Conservation (phyloP, 1,140 invertebrate species). For the Bacillus rossius region DNA sequence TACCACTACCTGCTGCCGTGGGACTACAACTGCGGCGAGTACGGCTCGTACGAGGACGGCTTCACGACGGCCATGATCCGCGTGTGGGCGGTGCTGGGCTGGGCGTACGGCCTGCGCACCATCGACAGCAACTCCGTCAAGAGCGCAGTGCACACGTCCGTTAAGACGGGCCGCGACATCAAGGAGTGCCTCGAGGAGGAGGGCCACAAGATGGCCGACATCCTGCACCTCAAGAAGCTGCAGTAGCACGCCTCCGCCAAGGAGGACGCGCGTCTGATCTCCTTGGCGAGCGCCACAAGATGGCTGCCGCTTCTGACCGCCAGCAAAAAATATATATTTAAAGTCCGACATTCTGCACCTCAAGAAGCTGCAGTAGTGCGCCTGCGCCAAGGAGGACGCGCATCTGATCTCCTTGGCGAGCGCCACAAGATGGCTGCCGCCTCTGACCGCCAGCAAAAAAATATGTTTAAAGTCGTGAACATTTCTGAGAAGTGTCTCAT, state of each 20-base stretch:
- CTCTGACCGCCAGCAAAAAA: too few species aligned
- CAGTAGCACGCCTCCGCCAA: too few species aligned
- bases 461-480: too few species aligned
- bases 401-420: too few species aligned
- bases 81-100: slow-evolving; percentile 56
- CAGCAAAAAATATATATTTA: too few species aligned
- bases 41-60: slow-evolving; percentile 61
- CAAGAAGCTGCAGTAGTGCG: too few species aligned
- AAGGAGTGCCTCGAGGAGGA: slow-evolving; percentile 4
- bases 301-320: too few species aligned
- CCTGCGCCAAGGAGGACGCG: too few species aligned
- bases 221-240: too few species aligned
- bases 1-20: slow-evolving; percentile 71
- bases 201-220: neutral
- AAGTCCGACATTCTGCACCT: too few species aligned
- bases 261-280: too few species aligned
- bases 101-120: slow-evolving; percentile 55
- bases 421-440: neutral
- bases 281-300: neutral
- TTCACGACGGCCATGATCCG: slow-evolving; percentile 58
- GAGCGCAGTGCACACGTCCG: neutral
- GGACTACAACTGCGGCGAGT: slow-evolving; percentile 74
- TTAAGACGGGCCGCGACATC: neutral
- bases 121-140: slow-evolving; percentile 37
- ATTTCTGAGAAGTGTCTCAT: too few species aligned